Percentiles rank a stretch among this genome's conserved stretches.
These are phyloP conservation scores for Siderastrea radians DNA, from an alignment of 92 coral and sea anemone genomes.

Conservation along the genomic window DNA sequence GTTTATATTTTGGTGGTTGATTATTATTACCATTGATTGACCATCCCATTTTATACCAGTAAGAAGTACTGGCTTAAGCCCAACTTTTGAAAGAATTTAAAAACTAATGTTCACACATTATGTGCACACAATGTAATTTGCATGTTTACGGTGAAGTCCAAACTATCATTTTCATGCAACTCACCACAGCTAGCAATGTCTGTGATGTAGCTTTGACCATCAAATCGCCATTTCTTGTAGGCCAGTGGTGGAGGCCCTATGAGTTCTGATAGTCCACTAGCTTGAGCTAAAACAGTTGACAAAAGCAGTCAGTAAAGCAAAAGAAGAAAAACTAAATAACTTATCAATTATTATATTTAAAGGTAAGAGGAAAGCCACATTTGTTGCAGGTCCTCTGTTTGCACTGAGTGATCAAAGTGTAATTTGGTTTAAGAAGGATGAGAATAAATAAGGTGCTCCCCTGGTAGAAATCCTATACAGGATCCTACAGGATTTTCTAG, in stretches of 20 bases:
- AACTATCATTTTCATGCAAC: neutral
- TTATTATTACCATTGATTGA: no score
- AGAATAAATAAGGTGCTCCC: no score
- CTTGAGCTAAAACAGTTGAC: conserved; percentile 77
- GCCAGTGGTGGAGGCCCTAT: conserved; percentile 96
- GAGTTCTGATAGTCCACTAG: conserved; percentile 88
- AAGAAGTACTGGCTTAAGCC: no score
- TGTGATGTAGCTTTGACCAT: conserved; percentile 87
- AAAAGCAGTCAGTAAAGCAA: neutral
- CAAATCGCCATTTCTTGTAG: conserved; percentile 96
- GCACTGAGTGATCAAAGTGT: no score
- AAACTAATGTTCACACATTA: neutral
- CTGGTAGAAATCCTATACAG: no score
- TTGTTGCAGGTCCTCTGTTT: no score
- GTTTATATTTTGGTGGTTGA: no score
- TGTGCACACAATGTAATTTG: neutral
- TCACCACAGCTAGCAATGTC: conserved; percentile 98
- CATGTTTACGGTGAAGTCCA: neutral
- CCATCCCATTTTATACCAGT: no score
- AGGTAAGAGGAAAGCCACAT: no score
- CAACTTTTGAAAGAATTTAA: neutral
- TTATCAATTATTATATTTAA: no score
- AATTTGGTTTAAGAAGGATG: no score
- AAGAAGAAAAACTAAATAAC: neutral
- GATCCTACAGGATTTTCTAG: no score